Percentiles rank a stretch among this genome's conserved stretches.
phyloP scores from a whole-genome alignment of 2,888 invertebrate genomes.

The Lumbricus terrestris region DNA sequence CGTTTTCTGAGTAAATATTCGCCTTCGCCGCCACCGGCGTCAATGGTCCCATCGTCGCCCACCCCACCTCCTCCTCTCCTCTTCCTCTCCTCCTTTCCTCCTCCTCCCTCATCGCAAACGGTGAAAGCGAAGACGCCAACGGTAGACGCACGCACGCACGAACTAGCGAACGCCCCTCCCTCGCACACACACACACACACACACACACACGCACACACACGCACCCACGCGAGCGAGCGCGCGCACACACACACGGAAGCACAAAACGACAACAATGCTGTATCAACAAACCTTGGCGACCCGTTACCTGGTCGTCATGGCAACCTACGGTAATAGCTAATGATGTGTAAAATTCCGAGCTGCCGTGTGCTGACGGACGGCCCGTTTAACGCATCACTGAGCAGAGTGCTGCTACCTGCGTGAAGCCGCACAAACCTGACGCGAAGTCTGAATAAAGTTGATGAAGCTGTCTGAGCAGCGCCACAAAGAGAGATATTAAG shows the following conservation, averaged over 20 bases:
- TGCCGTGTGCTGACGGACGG: background rate
- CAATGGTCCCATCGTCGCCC: background rate
- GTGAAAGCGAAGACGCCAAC: slow-evolving; percentile 3
- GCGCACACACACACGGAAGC: background rate
- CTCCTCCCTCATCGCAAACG: background rate
- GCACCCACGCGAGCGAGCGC: too few relatives aligned
- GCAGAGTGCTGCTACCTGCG: background rate
- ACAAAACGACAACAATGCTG: slow-evolving; percentile 12
- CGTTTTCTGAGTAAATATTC: slow-evolving; percentile 10
- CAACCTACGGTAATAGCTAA: slow-evolving; percentile 18
- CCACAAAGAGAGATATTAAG: too few relatives aligned
- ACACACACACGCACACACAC: too few relatives aligned
- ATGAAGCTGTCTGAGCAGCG: background rate
- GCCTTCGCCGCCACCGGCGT: background rate
- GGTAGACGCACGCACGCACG: background rate
- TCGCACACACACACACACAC: background rate
- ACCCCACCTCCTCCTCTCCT: background rate
- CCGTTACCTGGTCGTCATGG: slow-evolving; percentile 24
- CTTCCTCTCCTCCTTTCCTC: too few relatives aligned
- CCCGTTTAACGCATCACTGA: background rate
- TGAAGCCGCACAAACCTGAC: background rate
- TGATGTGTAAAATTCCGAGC: slow-evolving; percentile 20
- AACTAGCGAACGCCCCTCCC: background rate
- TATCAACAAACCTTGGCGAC: slow-evolving; percentile 19
- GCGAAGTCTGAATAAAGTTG: slow-evolving; percentile 3